Percentiles rank a stretch among this genome's conserved stretches.
Conservation (phyloP, 2,888 invertebrate genomes). For the Minunthozetes semirufus region DNA sequence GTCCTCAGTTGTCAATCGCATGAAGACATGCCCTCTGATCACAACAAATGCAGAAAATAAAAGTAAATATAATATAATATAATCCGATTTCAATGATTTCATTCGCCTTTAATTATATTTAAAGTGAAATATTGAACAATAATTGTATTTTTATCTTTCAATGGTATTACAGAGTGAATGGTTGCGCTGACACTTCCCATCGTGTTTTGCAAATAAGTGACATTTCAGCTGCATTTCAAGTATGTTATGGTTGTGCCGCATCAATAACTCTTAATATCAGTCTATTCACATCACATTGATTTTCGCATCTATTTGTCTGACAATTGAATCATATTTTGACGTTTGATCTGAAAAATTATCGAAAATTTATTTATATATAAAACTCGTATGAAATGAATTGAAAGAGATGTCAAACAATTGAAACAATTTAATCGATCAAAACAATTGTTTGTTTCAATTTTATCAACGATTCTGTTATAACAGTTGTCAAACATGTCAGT, state of each 20-base stretch:
- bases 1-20: conserved; percentile 7
- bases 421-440: no score
- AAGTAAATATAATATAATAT: neutral
- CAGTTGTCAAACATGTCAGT: conserved; percentile 40
- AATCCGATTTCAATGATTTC: neutral
- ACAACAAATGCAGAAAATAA: conserved; percentile 10
- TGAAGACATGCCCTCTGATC: conserved; percentile 13
- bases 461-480: neutral
- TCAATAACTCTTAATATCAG: neutral
- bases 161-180: neutral
- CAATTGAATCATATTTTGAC: neutral
- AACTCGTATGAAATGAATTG: no score
- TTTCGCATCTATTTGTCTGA: no score
- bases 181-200: neutral
- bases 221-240: neutral
- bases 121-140: neutral
- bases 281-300: neutral
- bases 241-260: no score
- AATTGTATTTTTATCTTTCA: neutral
- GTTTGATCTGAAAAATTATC: neutral
- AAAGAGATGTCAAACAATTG: no score
- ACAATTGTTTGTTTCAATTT: neutral
- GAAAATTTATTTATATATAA: no score
- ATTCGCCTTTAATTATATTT: neutral
- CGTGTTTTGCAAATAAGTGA: conserved; percentile 18